phyloP scores from a whole-genome alignment of 1,140 invertebrate species.

The Neotoxoptera formosana region DNA sequence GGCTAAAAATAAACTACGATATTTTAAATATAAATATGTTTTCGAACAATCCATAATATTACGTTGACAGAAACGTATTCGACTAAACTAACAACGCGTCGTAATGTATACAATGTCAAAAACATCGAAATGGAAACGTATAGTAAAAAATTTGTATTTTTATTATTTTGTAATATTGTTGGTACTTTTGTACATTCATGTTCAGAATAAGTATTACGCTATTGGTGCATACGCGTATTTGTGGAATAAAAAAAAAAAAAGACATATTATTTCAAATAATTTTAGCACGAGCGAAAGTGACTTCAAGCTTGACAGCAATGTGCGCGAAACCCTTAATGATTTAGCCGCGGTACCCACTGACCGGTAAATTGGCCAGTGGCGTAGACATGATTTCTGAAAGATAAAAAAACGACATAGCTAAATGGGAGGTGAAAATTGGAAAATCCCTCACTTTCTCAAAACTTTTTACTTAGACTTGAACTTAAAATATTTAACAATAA shows the following conservation, averaged over 20 bases:
- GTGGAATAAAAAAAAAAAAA: too few species aligned
- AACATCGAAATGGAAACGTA: background rate
- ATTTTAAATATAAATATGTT: background rate
- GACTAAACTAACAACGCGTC: background rate
- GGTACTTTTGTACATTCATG: too few species aligned
- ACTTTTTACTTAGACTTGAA: too few species aligned
- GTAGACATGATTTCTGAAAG: too few species aligned
- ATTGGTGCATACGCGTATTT: too few species aligned
- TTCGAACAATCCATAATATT: background rate
- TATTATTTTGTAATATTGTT: too few species aligned
- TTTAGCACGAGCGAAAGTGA: background rate
- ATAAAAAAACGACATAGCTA: too few species aligned
- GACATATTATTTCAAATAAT: background rate
- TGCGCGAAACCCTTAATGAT: background rate
- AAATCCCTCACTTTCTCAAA: too few species aligned
- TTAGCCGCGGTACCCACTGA: too few species aligned
- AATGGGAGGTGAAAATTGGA: too few species aligned
- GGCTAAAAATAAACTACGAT: background rate
- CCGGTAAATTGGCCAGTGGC: background rate
- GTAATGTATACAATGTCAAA: background rate
- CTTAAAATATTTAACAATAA: too few species aligned
- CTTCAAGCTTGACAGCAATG: background rate
- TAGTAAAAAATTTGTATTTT: background rate
- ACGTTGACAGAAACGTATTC: background rate
- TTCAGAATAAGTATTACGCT: too few species aligned